Base-by-base conservation (phyloP, 53 echinoderm and acorn worm genomes). In the Holothuria leucospilota region DNA sequence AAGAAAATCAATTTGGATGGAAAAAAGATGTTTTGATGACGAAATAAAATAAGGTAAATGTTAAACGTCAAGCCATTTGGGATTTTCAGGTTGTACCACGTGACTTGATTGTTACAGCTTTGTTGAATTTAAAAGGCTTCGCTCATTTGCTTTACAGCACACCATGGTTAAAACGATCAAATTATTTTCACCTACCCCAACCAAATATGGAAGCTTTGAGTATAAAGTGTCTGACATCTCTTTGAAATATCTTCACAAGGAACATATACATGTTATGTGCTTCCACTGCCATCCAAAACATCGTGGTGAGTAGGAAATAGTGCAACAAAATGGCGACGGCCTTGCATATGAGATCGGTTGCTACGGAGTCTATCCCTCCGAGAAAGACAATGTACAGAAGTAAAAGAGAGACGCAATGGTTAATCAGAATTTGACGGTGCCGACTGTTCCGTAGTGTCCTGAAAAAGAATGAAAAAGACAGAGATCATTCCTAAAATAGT, bases 201-300 rank as follows among this genome's bases (percentile, higher is more conserved):
- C 85, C 90, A 49, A 85, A 74, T 21, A 85, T 20, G 15, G 85
- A 67, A 2, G 77, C 85, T 46, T 89, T 89, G 30, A 89, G 24
- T 40, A 89, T 58, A 58, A 89, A 89, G 18, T 66, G 21, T 1
- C 84, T 69, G 18, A 85, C 68, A 21, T 85, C 63, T 7, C 63
- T 28, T 26, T 84, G 85, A 18, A 89, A 65, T 29, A 89, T 85
- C 59, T 65, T 74, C 29, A 89, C 78, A 21, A 89, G 84, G 41
- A 60, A 84, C 83, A 75, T 74, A 53, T 89, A 89, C 85, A 85
- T 89, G 77, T 89, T 89, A 34, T 84, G 29, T 38, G 90, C 90
- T 62, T 89, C 85, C 52, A 89, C 78, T 34, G 77, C 90, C 85
- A 89, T 89, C 90, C 90, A 89, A 18, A 60, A 63, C 58, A 85